A percentile compares a stretch with the other conserved stretches of the same genome.
These are phyloP conservation scores for Habropoda laboriosa DNA, from an alignment of 1,140 invertebrate species.

Conservation along the genomic window DNA sequence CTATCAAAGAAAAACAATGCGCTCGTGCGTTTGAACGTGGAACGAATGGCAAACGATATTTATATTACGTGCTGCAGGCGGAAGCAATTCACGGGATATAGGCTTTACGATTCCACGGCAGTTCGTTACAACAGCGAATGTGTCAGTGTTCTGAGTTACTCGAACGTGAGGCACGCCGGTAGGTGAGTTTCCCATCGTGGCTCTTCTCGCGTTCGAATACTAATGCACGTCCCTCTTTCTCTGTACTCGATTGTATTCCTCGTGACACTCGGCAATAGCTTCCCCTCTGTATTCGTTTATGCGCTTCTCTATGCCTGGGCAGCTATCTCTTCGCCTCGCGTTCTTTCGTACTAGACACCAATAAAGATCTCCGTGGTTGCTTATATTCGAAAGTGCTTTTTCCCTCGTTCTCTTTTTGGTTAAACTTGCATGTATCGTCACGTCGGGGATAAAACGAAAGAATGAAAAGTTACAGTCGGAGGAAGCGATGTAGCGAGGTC, in stretches of 20 bases:
- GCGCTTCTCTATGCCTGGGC: constrained; percentile 7
- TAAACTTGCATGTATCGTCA: neutral
- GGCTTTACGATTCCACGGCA: constrained; percentile 46
- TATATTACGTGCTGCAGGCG: constrained; percentile 7
- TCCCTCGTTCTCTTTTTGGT: neutral
- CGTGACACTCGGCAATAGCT: constrained; percentile 60
- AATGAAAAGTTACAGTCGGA: neutral
- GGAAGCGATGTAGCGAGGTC: no score
- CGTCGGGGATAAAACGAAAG: neutral
- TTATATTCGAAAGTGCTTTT: neutral
- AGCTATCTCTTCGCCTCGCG: constrained; percentile 38
- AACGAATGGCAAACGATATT: constrained; percentile 48
- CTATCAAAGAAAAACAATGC: constrained; percentile 4
- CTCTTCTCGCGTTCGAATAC: constrained; percentile 57
- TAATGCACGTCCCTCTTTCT: constrained; percentile 53
- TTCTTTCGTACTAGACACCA: neutral
- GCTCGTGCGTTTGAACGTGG: constrained; percentile 20
- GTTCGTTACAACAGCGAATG: constrained; percentile 45
- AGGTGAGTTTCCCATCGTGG: constrained; percentile 59
- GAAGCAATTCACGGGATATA: constrained; percentile 32
- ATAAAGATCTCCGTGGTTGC: constrained; percentile 2
- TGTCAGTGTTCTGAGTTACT: constrained; percentile 57
- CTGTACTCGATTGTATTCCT: constrained; percentile 53
- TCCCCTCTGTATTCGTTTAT: constrained; percentile 26
- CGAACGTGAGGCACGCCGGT: constrained; percentile 47